A percentile compares a stretch with the other conserved stretches of the same genome.
These are phyloP conservation scores for Dasypogon diadema DNA, from an alignment of 2,888 invertebrate genomes.

Conservation along the genomic window DNA sequence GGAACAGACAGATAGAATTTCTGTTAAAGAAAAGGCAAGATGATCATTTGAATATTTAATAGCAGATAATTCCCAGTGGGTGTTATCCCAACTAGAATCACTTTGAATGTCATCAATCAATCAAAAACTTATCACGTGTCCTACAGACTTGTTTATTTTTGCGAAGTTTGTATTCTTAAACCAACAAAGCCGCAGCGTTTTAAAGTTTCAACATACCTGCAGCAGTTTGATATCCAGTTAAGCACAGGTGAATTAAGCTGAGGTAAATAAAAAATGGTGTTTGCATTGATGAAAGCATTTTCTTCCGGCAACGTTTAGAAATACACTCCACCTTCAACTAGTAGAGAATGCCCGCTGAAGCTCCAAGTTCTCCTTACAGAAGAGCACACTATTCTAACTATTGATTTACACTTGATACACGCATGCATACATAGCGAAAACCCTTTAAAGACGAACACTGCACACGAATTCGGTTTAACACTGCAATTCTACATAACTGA, in stretches of 20 bases:
- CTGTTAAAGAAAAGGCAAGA: no score
- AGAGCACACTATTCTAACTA: conserved; percentile 30
- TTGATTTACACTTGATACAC: conserved; percentile 37
- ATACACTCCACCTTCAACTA: conserved; percentile 1
- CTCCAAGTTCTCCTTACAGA: conserved; percentile 4
- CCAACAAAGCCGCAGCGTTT: neutral
- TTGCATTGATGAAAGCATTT: conserved; percentile 41
- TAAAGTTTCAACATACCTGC: conserved; percentile 43
- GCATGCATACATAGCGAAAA: conserved; percentile 21
- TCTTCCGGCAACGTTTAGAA: neutral
- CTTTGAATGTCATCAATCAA: no score
- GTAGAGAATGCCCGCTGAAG: conserved; percentile 12
- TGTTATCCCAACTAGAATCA: no score
- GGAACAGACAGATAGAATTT: no score
- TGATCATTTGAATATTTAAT: no score
- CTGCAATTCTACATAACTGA: neutral
- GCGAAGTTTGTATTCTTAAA: no score
- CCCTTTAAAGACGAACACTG: neutral
- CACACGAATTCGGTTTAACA: neutral
- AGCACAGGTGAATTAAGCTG: no score
- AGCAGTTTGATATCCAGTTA: conserved; percentile 48
- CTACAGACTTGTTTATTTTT: no score
- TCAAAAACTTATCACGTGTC: no score
- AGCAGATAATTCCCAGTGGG: no score
- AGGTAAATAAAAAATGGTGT: conserved; percentile 40